A percentile compares a stretch with the other conserved stretches of the same genome.
Evolutionary conservation across 2,797 vertebrate species (phyloP).

Genomic region (Chaunax sp.): DNA sequence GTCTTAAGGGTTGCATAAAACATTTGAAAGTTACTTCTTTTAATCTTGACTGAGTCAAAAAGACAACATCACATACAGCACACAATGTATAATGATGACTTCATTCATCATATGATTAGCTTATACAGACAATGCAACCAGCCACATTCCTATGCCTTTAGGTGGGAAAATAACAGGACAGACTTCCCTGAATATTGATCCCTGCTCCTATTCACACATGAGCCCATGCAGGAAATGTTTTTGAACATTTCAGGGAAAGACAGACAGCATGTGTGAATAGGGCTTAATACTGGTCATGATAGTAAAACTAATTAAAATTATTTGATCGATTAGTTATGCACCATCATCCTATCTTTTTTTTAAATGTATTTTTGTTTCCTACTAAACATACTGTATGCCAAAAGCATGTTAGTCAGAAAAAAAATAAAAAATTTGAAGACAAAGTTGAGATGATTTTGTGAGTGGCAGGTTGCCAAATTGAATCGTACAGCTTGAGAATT

Average conservation of each 20-base stretch:
- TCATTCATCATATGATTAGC: background rate
- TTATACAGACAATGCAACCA: conserved; percentile 3
- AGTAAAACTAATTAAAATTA: background rate
- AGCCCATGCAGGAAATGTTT: too few species aligned
- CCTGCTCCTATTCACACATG: background rate
- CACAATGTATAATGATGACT: background rate
- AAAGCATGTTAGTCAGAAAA: background rate
- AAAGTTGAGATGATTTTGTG: background rate
- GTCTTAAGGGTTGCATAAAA: background rate
- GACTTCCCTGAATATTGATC: background rate
- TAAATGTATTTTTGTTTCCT: background rate
- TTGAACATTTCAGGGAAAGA: too few species aligned
- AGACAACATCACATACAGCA: background rate
- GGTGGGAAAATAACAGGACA: background rate
- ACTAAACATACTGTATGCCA: background rate
- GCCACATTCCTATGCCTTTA: background rate
- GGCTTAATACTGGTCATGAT: background rate
- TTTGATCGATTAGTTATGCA: background rate
- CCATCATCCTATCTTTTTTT: background rate
- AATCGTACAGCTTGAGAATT: background rate
- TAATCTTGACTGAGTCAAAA: background rate
- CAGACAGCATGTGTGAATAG: too few species aligned
- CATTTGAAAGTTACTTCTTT: background rate
- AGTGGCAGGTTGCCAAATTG: background rate
- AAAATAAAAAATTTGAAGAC: background rate